phyloP scores from a whole-genome alignment of 1,140 invertebrate species.

The Eriosoma lanigerum region DNA sequence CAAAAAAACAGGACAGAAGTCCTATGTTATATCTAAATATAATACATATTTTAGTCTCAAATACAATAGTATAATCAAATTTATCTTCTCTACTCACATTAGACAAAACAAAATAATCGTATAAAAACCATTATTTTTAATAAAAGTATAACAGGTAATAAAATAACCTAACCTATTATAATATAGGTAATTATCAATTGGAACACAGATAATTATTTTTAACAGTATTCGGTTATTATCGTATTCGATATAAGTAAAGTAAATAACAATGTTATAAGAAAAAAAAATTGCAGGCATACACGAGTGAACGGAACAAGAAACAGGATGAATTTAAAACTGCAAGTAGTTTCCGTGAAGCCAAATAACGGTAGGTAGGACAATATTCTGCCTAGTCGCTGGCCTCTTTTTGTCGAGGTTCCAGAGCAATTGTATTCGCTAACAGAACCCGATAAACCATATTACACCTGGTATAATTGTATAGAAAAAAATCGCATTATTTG shows the following conservation, averaged over 20 bases:
- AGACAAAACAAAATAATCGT: too few relatives aligned
- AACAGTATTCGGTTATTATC: too few relatives aligned
- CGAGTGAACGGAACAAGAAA: conserved; percentile 40
- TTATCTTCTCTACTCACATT: too few relatives aligned
- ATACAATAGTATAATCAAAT: too few relatives aligned
- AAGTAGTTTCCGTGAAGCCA: conserved; percentile 50
- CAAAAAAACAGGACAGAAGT: background rate
- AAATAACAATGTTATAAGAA: conserved; percentile 7
- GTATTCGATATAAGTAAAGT: too few relatives aligned
- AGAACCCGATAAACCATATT: conserved; percentile 8
- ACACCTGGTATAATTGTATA: background rate
- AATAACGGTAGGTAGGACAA: conserved; percentile 44
- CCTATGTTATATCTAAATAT: too few relatives aligned
- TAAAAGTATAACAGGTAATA: too few relatives aligned
- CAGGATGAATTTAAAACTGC: conserved; percentile 46
- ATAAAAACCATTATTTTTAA: too few relatives aligned
- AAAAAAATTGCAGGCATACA: conserved; percentile 40
- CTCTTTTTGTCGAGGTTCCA: conserved; percentile 8
- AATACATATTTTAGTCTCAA: too few relatives aligned
- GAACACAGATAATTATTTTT: conserved; percentile 2
- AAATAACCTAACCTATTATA: too few relatives aligned
- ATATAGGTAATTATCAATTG: background rate
- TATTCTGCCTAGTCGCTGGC: conserved; percentile 11
- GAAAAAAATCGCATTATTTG: background rate
- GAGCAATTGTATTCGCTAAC: conserved; percentile 11